These are phyloP conservation scores for Ciconia nigra DNA, from an alignment of 2,797 vertebrate species.

Conservation along the genomic window DNA sequence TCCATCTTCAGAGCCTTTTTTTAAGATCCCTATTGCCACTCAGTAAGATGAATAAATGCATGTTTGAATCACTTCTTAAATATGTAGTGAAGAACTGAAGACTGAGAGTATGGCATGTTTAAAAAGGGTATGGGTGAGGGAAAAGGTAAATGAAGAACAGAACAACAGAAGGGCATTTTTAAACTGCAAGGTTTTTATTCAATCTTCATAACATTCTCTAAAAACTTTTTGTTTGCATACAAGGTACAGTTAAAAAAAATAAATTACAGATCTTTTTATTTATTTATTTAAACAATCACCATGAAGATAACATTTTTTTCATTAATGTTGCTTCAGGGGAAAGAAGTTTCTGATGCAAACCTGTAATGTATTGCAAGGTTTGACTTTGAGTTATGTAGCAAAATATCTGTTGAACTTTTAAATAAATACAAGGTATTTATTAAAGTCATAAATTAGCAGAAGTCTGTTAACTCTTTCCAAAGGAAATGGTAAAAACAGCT, in stretches of 20 bases:
- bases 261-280: background rate
- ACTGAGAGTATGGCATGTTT: background rate
- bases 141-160: background rate
- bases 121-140: background rate
- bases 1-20: background rate
- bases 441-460: background rate
- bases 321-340: background rate
- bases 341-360: background rate
- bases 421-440: background rate
- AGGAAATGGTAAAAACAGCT: background rate
- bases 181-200: background rate
- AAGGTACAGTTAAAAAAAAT: background rate
- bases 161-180: background rate
- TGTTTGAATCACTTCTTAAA: background rate
- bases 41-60: background rate
- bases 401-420: background rate
- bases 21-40: background rate
- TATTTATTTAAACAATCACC: background rate
- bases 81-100: background rate
- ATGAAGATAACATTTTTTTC: background rate
- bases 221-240: background rate
- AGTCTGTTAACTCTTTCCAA: background rate
- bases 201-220: background rate
- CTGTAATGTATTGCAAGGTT: background rate
- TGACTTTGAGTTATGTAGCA: background rate